phyloP scores from a whole-genome alignment of 35 echinoderm and acorn worm species.

The Apostichopus japonicus region DNA sequence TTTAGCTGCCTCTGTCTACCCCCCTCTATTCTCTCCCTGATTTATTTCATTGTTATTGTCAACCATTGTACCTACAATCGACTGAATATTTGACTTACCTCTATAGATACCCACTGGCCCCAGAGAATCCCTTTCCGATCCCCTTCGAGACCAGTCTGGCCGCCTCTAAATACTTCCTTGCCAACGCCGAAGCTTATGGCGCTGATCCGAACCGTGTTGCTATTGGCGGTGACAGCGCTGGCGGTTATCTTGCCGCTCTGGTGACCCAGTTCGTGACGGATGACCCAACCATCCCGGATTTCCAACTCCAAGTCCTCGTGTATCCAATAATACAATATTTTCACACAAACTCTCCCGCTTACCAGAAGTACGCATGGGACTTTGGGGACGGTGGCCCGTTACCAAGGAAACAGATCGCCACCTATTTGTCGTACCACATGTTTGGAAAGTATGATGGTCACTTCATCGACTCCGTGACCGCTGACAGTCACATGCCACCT shows the following conservation, averaged over 20 bases:
- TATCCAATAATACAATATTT: slow-evolving; percentile 43
- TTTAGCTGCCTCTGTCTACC: too few relatives aligned
- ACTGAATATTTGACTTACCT: too few relatives aligned
- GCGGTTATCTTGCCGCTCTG: slow-evolving; percentile 67
- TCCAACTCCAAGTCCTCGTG: slow-evolving; percentile 50
- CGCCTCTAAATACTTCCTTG: slow-evolving; percentile 80
- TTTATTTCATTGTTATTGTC: background rate
- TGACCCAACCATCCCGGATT: slow-evolving; percentile 49
- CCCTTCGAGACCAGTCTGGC: slow-evolving; percentile 60
- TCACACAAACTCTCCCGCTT: slow-evolving; percentile 55
- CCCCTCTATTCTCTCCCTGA: too few relatives aligned
- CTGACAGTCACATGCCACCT: slow-evolving; percentile 43
- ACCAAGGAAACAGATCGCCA: slow-evolving; percentile 33
- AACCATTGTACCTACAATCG: too few relatives aligned
- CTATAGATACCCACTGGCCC: slow-evolving; percentile 69
- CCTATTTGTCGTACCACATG: slow-evolving; percentile 21
- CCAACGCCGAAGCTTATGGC: slow-evolving; percentile 68
- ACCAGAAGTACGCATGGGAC: slow-evolving; percentile 58
- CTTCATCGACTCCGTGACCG: slow-evolving; percentile 16
- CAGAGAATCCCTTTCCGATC: slow-evolving; percentile 61
- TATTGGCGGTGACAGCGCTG: slow-evolving; percentile 89
- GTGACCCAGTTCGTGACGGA: slow-evolving; percentile 69
- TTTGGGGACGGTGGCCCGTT: slow-evolving; percentile 55
- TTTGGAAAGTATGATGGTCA: slow-evolving; percentile 46
- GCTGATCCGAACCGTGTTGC: slow-evolving; percentile 71